Percentiles rank a stretch among this genome's conserved stretches.
These are phyloP conservation scores for Puntigrus tetrazona DNA, from an alignment of 2,113 vertebrate species.

Conservation along the genomic window DNA sequence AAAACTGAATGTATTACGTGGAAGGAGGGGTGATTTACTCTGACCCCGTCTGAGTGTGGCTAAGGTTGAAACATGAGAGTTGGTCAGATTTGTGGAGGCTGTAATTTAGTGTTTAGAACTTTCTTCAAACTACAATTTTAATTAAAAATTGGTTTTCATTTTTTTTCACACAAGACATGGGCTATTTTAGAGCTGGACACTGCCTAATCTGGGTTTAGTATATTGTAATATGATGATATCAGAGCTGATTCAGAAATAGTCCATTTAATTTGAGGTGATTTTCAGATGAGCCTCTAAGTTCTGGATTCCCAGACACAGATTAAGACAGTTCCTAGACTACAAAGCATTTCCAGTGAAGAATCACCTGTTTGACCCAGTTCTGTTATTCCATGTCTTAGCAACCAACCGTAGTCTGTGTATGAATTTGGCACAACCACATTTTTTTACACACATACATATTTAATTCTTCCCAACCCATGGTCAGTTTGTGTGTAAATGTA, in stretches of 20 bases:
- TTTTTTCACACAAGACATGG: not conserved
- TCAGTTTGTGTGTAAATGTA: too few relatives aligned
- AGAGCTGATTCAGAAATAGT: constrained; percentile 31
- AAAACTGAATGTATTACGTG: not conserved
- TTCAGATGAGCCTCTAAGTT: not conserved
- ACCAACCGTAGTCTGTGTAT: not conserved
- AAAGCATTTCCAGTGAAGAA: constrained; percentile 11
- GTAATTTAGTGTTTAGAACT: not conserved
- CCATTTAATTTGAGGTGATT: constrained; percentile 20
- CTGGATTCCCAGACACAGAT: constrained; percentile 33
- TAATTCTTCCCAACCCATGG: not conserved
- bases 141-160: constrained; percentile 11
- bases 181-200: not conserved
- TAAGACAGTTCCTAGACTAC: constrained; percentile 3
- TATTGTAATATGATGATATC: constrained; percentile 15
- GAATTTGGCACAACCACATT: not conserved
- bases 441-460: not conserved
- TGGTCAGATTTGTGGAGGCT: not conserved
- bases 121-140: not conserved
- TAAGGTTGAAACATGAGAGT: not conserved
- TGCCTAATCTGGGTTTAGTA: not conserved
- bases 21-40: constrained; percentile 1
- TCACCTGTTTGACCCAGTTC: constrained; percentile 23
- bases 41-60: not conserved
- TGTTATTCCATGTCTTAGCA: not conserved